Evolutionary conservation across 2,797 vertebrate genomes (phyloP), one percentile per base, ranked within the genome.

Genomic region (Lepidocolaptes lacrymiger): DNA sequence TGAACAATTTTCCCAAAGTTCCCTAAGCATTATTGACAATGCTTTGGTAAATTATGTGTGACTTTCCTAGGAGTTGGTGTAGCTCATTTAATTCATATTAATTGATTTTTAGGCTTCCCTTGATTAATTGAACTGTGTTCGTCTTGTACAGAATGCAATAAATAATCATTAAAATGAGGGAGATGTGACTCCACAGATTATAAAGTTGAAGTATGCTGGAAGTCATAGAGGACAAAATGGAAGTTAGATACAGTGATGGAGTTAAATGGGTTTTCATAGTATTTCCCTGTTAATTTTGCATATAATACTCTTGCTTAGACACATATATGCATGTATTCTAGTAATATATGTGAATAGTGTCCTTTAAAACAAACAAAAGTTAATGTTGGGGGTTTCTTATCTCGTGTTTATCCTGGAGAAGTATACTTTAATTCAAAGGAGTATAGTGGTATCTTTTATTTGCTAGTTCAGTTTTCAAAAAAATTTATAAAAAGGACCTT

Each of bases 1-100:
- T 87, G 95, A 91, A 72, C 93, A 96, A 90, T 98, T 98, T 98
- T 96, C 96, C 93, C 95, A 85, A 96, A 97, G 97, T 96, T 96
- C 87, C 91, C 93, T 92, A 93, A 95, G 95, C 52, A 44, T 97
- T 98, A 98, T 98, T 98, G 98, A 98, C 98, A 98, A 96, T 95
- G 88, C 98, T 98, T 98, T 99, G 97, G 98, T 99, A 98, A 99
- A 98, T 99, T 99, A 99, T 98, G 98, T 98, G 98, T 98, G 98
- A 98, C 97, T 98, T 98, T 98, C 98, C 98, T 98, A 97, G 97
- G 98, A 98, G 97, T 98, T 98, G 98, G 98, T 98, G 98, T 98
- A 98, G 97, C 98, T 99, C 98, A 99, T 99, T 99, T 99, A 98
- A 99, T 99, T 99, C 98, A 97, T 98, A 98, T 98, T 98, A 99